phyloP scores from a whole-genome alignment of 2,888 invertebrate species.

The Trichogramma evanescens region DNA sequence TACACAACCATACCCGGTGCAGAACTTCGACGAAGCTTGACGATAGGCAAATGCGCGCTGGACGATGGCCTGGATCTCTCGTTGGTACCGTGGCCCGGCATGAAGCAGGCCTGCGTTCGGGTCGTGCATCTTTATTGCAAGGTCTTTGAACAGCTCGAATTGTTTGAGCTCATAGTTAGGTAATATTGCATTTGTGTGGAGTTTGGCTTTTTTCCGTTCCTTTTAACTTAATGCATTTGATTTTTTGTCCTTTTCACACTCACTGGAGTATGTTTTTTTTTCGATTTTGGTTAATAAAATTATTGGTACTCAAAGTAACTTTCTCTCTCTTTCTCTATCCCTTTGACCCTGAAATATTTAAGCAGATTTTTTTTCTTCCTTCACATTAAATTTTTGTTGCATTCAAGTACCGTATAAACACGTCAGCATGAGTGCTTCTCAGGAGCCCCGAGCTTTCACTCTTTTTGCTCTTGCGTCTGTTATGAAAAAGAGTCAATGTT shows the following conservation, averaged over 20 bases:
- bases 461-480: too few relatives aligned
- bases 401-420: too few relatives aligned
- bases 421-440: too few relatives aligned
- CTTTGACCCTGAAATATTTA: too few relatives aligned
- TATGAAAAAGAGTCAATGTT: too few relatives aligned
- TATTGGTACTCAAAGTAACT: too few relatives aligned
- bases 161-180: constrained; percentile 74
- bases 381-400: too few relatives aligned
- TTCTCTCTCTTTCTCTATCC: too few relatives aligned
- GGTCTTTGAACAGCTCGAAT: constrained; percentile 75
- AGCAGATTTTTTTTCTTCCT: too few relatives aligned
- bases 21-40: constrained; percentile 36
- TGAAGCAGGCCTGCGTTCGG: constrained; percentile 75
- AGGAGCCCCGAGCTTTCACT: too few relatives aligned
- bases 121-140: constrained; percentile 80
- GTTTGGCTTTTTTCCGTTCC: background rate
- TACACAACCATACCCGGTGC: constrained; percentile 42
- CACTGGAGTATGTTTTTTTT: too few relatives aligned
- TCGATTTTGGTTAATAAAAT: too few relatives aligned
- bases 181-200: constrained; percentile 41
- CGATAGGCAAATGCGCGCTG: constrained; percentile 46
- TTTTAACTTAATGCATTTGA: background rate
- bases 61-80: constrained; percentile 50
- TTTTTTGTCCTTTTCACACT: background rate
- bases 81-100: constrained; percentile 70